A percentile compares a stretch with the other conserved stretches of the same genome.
Evolutionary conservation across 2,888 invertebrate genomes (phyloP).

Genomic region (Cephus sareptanus): DNA sequence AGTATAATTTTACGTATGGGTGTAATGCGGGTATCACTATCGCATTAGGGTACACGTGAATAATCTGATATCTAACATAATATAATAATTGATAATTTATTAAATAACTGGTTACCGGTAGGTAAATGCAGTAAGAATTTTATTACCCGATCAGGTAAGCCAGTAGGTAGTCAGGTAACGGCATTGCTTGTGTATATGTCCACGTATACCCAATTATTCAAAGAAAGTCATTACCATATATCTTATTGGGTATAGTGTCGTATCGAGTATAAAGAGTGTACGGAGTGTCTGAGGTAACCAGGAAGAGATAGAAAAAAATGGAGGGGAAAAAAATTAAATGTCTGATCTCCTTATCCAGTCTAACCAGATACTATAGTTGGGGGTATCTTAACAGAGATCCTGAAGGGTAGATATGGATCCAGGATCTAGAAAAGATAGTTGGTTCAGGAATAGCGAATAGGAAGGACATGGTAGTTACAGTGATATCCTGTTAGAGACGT

Average conservation of each 20-base stretch:
- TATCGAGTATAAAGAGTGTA: background rate
- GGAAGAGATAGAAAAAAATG: background rate
- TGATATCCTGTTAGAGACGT: background rate
- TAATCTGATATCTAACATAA: background rate
- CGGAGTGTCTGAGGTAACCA: conserved; percentile 3
- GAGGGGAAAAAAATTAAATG: background rate
- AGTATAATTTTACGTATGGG: background rate
- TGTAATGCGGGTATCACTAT: background rate
- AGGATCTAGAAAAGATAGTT: background rate
- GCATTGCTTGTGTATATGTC: background rate
- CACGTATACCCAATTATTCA: conserved; percentile 40
- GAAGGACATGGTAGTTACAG: background rate
- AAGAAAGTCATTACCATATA: conserved; percentile 36
- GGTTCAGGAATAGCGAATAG: background rate
- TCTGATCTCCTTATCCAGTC: background rate
- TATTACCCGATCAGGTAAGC: background rate
- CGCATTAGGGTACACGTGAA: background rate
- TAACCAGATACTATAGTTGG: background rate
- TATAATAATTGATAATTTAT: background rate
- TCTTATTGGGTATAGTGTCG: conserved; percentile 34
- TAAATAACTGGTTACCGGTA: background rate
- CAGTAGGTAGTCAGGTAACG: background rate
- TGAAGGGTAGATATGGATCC: background rate
- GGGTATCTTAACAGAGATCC: background rate
- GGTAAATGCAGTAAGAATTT: background rate